phyloP scores from a whole-genome alignment of 1,140 invertebrate genomes.

The Formica exsecta region DNA sequence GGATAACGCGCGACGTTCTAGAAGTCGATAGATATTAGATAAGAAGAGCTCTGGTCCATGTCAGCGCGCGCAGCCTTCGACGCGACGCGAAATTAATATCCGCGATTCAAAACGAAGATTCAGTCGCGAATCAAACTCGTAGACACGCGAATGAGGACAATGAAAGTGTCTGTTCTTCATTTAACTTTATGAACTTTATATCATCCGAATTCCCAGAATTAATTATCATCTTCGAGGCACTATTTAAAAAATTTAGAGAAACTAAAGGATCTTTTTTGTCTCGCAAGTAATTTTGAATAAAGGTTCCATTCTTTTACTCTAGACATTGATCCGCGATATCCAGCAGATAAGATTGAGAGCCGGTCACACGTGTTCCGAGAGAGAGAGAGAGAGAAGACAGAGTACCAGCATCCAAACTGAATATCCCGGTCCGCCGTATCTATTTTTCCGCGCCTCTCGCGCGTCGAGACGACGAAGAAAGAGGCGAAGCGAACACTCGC shows the following conservation, averaged over 20 bases:
- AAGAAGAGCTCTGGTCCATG: conserved; percentile 37
- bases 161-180: background rate
- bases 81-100: conserved; percentile 51
- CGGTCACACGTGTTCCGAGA: background rate
- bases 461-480: conserved; percentile 45
- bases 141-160: background rate
- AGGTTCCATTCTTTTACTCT: background rate
- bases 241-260: background rate
- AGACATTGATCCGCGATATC: conserved; percentile 6
- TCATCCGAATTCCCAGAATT: background rate
- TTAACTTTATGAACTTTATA: background rate
- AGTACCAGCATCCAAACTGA: conserved; percentile 63
- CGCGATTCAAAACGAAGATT: conserved; percentile 15
- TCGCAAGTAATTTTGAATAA: background rate
- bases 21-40: conserved; percentile 60
- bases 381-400: background rate
- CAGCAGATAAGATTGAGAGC: background rate
- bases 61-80: conserved; percentile 43
- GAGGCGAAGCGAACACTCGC: conserved; percentile 1
- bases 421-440: conserved; percentile 66
- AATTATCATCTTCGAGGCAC: no score
- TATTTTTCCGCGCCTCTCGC: conserved; percentile 47
- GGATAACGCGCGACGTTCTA: conserved; percentile 60
- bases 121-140: background rate
- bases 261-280: background rate